Conservation (phyloP, 2,888 invertebrate species). For the Boloria selene region DNA sequence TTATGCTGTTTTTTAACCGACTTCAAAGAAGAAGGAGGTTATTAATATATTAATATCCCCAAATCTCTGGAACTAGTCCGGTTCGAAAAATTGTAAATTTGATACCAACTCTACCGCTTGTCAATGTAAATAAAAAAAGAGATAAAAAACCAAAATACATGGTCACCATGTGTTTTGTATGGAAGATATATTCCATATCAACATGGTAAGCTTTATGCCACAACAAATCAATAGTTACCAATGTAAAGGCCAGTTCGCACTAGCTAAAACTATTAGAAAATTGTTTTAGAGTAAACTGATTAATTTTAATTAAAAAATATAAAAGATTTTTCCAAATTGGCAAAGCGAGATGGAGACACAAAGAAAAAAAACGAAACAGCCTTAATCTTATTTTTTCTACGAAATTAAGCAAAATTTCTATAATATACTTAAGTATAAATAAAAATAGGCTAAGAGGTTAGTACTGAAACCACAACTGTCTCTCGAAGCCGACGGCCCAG, state of each 20-base stretch:
- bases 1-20: too few species aligned
- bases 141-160: not conserved
- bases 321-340: too few species aligned
- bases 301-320: too few species aligned
- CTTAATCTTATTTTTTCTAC: not conserved
- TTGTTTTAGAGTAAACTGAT: too few species aligned
- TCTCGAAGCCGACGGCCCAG: constrained; percentile 14
- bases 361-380: too few species aligned
- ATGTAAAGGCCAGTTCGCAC: constrained; percentile 1
- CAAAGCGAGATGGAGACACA: too few species aligned
- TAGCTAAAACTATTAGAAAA: not conserved
- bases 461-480: constrained; percentile 13
- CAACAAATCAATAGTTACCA: constrained; percentile 7
- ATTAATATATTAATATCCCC: too few species aligned
- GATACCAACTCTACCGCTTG: too few species aligned
- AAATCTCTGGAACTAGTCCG: too few species aligned
- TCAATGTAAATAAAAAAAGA: too few species aligned
- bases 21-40: too few species aligned
- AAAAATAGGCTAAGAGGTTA: constrained; percentile 17
- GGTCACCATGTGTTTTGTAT: not conserved
- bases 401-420: not conserved
- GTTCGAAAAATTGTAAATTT: too few species aligned
- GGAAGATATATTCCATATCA: not conserved
- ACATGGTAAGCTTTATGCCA: constrained; percentile 13
- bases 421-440: not conserved